These are phyloP conservation scores for Andrena minutula DNA, from an alignment of 2,888 invertebrate genomes.

Conservation along the genomic window DNA sequence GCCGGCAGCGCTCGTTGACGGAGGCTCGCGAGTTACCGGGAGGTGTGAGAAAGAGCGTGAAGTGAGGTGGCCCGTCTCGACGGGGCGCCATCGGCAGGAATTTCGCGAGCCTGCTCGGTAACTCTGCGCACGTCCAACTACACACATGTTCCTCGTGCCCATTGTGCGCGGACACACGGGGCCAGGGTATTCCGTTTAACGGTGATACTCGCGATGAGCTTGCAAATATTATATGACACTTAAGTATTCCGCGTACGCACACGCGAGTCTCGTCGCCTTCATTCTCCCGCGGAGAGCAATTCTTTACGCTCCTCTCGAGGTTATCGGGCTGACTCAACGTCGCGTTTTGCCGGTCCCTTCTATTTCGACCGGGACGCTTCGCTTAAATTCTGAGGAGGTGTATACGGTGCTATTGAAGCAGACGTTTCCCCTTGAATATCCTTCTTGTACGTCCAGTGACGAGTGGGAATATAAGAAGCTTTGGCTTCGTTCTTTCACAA, in stretches of 20 bases:
- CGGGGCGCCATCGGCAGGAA: too few relatives aligned
- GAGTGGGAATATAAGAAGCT: too few relatives aligned
- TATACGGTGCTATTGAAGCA: background rate
- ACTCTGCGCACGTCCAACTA: background rate
- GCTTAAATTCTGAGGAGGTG: background rate
- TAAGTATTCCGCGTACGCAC: constrained; percentile 49
- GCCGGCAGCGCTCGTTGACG: too few relatives aligned
- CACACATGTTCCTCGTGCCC: constrained; percentile 19
- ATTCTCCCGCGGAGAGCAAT: background rate
- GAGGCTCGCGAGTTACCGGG: too few relatives aligned
- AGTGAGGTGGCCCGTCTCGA: too few relatives aligned
- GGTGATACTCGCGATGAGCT: constrained; percentile 65
- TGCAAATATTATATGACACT: constrained; percentile 66
- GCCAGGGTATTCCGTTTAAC: constrained; percentile 72
- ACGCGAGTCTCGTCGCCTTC: background rate
- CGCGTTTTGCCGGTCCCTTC: constrained; percentile 6
- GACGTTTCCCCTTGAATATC: background rate
- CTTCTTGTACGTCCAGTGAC: too few relatives aligned
- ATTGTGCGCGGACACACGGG: constrained; percentile 28
- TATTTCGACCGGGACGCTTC: constrained; percentile 1
- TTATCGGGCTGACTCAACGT: constrained; percentile 1
- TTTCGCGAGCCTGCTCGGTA: background rate
- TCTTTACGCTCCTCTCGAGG: background rate
- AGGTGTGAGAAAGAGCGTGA: too few relatives aligned
- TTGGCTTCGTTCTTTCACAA: too few relatives aligned